Percentiles rank a stretch among this genome's conserved stretches.
phyloP scores from a whole-genome alignment of 2,113 vertebrate genomes.

The Eurystomus gularis region DNA sequence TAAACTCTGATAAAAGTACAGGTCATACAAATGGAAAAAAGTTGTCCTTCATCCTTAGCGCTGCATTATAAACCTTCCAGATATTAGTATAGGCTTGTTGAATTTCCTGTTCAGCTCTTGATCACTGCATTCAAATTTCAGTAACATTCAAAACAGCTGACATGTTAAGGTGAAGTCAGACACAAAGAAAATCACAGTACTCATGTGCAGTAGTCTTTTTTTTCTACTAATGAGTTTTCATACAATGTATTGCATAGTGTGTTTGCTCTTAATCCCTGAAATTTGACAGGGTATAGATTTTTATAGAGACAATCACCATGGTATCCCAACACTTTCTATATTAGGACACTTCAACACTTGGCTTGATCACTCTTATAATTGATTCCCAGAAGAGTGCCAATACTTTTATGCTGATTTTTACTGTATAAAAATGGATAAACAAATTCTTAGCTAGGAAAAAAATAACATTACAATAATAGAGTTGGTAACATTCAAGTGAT shows the following conservation, averaged over 20 bases:
- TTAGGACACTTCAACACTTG: not conserved
- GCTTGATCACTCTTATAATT: constrained; percentile 4
- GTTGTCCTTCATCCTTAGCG: not conserved
- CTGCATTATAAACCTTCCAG: not conserved
- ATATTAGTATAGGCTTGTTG: not conserved
- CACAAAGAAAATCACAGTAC: not conserved
- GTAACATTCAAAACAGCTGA: not conserved
- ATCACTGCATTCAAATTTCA: not conserved
- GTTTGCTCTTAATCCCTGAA: not conserved
- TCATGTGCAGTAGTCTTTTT: not conserved
- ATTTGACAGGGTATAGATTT: constrained; percentile 27
- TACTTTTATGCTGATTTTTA: not conserved
- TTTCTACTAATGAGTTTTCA: not conserved
- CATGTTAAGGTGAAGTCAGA: not conserved
- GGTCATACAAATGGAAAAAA: not conserved
- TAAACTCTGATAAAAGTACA: not conserved
- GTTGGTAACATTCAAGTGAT: not conserved
- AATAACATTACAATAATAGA: not conserved
- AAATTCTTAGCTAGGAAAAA: not conserved
- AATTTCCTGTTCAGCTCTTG: not conserved
- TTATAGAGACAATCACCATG: constrained; percentile 45
- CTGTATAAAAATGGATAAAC: not conserved
- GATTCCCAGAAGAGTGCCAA: not conserved
- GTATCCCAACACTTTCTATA: constrained; percentile 29
- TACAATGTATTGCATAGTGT: not conserved